phyloP scores from a whole-genome alignment of 2,113 vertebrate genomes.

The Platysternon megacephalum region DNA sequence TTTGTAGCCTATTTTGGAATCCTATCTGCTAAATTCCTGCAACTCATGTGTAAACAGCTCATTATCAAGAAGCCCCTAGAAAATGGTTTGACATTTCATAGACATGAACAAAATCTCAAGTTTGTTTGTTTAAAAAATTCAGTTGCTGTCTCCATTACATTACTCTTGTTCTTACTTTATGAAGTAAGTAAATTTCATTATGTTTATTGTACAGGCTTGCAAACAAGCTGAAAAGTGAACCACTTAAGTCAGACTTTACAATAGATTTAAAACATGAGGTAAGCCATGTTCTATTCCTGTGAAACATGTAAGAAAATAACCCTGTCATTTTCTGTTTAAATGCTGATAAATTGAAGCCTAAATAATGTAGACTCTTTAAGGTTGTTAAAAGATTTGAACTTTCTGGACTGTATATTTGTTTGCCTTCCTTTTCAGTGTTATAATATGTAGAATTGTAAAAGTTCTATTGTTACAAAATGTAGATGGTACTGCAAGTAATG shows the following conservation, averaged over 20 bases:
- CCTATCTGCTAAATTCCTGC: not conserved
- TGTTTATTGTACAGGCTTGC: slow-evolving; percentile 85
- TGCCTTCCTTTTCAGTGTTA: slow-evolving; percentile 3
- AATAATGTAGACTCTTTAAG: not conserved
- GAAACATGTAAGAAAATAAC: not conserved
- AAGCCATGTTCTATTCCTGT: slow-evolving; percentile 49
- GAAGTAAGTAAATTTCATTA: not conserved
- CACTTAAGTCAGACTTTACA: slow-evolving; percentile 95
- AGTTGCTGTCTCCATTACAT: not conserved
- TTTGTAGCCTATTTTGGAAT: not conserved
- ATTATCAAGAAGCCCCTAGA: not conserved
- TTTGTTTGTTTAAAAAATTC: not conserved
- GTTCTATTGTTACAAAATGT: not conserved
- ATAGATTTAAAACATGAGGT: slow-evolving; percentile 99
- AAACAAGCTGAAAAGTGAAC: slow-evolving; percentile 87
- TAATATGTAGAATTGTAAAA: not conserved
- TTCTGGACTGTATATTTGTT: not conserved
- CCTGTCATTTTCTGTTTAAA: not conserved
- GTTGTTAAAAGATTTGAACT: not conserved
- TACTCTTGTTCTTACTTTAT: not conserved
- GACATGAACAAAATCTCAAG: not conserved
- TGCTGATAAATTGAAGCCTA: not conserved
- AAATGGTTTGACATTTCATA: not conserved
- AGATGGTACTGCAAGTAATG: not conserved
- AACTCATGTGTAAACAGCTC: not conserved